Percentiles rank a stretch among this genome's conserved stretches.
phyloP scores from a whole-genome alignment of 2,113 vertebrate species.

The Penelope pileata region DNA sequence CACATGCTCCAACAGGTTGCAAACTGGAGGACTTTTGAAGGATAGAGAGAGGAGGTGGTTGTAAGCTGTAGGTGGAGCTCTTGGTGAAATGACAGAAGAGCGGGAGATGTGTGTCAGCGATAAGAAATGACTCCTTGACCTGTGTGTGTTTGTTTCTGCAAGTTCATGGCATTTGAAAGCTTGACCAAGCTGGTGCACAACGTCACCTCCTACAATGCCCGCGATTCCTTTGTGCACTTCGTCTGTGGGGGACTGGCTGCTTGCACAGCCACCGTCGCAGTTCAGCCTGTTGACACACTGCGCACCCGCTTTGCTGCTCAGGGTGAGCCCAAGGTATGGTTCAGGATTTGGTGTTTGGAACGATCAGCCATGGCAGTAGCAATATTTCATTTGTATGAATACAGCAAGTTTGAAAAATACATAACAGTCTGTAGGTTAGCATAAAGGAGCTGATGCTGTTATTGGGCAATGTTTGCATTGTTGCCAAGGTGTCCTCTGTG shows the following conservation, averaged over 20 bases:
- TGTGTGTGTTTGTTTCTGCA: background rate
- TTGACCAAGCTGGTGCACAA: constrained; percentile 86
- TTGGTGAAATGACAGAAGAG: background rate
- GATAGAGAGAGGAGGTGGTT: background rate
- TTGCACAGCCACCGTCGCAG: constrained; percentile 83
- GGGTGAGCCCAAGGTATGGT: constrained; percentile 92
- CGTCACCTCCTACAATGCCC: constrained; percentile 71
- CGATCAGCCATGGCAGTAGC: rapidly evolving
- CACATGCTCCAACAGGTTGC: background rate
- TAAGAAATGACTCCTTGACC: background rate
- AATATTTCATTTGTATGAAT: background rate
- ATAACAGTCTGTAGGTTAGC: background rate
- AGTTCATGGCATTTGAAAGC: constrained; percentile 91
- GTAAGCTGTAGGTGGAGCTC: background rate
- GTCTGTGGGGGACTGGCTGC: constrained; percentile 89
- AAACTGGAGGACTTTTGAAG: background rate
- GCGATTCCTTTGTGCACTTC: constrained; percentile 83
- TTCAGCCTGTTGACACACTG: constrained; percentile 92
- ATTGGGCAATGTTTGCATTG: background rate
- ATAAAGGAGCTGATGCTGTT: background rate
- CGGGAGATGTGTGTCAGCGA: background rate
- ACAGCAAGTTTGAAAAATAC: background rate
- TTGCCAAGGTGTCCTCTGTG: background rate
- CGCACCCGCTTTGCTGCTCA: constrained; percentile 96
- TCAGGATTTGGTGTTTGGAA: rapidly evolving